Percentiles rank a stretch among this genome's conserved stretches.
phyloP scores from a whole-genome alignment of 2,888 invertebrate genomes.

The Chloromyia formosa region DNA sequence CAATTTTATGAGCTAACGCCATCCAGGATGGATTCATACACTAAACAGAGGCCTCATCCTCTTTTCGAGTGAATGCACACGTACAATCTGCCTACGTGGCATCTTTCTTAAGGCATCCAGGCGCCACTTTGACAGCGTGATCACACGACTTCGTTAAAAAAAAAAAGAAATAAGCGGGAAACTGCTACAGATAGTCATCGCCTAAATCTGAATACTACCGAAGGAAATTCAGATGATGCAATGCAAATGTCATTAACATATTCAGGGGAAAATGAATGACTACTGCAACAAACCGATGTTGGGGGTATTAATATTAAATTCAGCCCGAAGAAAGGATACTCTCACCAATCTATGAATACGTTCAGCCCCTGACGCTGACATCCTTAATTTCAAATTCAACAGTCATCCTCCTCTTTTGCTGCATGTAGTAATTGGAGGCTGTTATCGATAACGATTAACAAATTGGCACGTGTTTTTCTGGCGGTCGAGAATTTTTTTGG shows the following conservation, averaged over 20 bases:
- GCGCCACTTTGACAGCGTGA: background rate
- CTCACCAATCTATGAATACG: no score
- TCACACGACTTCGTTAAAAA: background rate
- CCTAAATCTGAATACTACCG: background rate
- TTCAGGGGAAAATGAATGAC: no score
- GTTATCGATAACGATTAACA: background rate
- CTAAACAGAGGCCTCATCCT: background rate
- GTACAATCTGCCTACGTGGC: no score
- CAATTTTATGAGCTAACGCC: conserved; percentile 27
- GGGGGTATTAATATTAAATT: no score
- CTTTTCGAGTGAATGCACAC: no score
- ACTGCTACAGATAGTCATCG: background rate
- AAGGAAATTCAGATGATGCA: no score
- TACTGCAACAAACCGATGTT: no score
- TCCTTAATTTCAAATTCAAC: no score
- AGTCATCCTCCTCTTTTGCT: background rate
- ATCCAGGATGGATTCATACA: conserved; percentile 9
- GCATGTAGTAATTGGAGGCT: no score
- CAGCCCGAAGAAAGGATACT: no score
- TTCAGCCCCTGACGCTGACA: no score
- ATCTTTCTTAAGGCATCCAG: background rate
- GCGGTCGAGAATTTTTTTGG: background rate
- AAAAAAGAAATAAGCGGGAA: background rate
- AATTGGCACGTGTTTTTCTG: background rate
- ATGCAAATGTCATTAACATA: no score